Evolutionary conservation across 2,888 invertebrate genomes (phyloP), one percentile per base, ranked within the genome.

Genomic region (Lasioglossum morio): DNA sequence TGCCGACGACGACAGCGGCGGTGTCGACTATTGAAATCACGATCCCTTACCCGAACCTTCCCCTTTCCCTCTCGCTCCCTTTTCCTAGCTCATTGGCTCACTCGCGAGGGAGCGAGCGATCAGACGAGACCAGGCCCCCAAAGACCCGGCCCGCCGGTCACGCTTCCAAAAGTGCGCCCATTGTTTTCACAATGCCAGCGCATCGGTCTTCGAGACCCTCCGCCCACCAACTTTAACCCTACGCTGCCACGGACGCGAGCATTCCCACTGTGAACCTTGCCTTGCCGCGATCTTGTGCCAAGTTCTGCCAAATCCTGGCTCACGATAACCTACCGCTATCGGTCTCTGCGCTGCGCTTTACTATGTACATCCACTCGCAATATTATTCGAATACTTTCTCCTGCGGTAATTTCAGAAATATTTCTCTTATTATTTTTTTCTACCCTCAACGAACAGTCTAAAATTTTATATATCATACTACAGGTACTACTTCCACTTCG

Each of bases 21-120:
- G 77, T 90, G 89, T 92, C 93, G 93, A 94, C 95, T 94, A 95
- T 94, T 94, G 94, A 94, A 94, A 93, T 93, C 92, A 89, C 89
- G 88, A 85, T 87, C 90, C 90, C 86, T 87, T 89, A 86, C 30
- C 80, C 83, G 85, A 81, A 82, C 72, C 46, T 80, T 48, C 66
- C 19, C 19, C 34, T 7, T 30, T 7, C 30, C 12, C 30, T 2
- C 63, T 16, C 16, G 14, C 30, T 16, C 27, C 30, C 63, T 27
- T 27, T 63, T 16, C 16, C 7, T 14, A 27, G 27, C 53, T 66
- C 46, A 40, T 57, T 46, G 78, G 37, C 77, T 70, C 77, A 60
- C 81, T 70, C 30, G 53, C 53, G 53, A n/a, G n/a, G 53, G 53
- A 53, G n/a, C 53, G 23, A 53, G 10, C 53, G 53, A 53, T 23